Conservation (phyloP, 2,888 invertebrate genomes). For the Drosophila infuscata region DNA sequence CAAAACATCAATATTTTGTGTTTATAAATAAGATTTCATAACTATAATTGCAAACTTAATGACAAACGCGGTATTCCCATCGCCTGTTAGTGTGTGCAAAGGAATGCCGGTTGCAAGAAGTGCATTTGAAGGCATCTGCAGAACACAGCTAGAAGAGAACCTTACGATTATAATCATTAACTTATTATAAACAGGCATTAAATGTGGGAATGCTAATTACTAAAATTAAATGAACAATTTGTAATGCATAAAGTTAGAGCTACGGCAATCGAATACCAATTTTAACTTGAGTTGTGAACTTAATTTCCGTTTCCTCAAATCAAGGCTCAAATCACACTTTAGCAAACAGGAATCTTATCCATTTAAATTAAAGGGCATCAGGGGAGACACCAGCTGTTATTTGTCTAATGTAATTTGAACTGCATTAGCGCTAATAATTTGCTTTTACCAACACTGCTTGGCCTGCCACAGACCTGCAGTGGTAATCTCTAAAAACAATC, state of each 20-base stretch:
- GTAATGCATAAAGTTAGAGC: background rate
- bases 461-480: conserved; percentile 7
- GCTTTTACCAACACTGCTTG: conserved; percentile 44
- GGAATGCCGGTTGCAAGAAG: conserved; percentile 5
- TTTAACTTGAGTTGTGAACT: conserved; percentile 11
- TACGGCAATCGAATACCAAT: background rate
- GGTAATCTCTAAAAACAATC: conserved; percentile 51
- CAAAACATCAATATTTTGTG: too few relatives aligned
- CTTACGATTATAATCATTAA: conserved; percentile 4
- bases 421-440: conserved; percentile 67
- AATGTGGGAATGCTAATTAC: background rate
- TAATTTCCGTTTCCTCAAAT: conserved; percentile 3
- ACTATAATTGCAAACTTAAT: background rate
- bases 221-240: background rate
- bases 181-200: background rate
- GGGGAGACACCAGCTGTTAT: conserved; percentile 58
- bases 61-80: background rate
- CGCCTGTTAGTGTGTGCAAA: conserved; percentile 3
- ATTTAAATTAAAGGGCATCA: conserved; percentile 9
- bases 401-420: conserved; percentile 58
- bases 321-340: conserved; percentile 12
- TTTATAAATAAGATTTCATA: background rate
- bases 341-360: conserved; percentile 47
- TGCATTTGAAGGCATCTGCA: conserved; percentile 5
- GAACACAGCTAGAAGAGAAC: background rate